Evolutionary conservation across 2,797 vertebrate genomes (phyloP), one percentile per base, ranked within the genome.

Genomic region (Sternarchorhynchus goeldii): DNA sequence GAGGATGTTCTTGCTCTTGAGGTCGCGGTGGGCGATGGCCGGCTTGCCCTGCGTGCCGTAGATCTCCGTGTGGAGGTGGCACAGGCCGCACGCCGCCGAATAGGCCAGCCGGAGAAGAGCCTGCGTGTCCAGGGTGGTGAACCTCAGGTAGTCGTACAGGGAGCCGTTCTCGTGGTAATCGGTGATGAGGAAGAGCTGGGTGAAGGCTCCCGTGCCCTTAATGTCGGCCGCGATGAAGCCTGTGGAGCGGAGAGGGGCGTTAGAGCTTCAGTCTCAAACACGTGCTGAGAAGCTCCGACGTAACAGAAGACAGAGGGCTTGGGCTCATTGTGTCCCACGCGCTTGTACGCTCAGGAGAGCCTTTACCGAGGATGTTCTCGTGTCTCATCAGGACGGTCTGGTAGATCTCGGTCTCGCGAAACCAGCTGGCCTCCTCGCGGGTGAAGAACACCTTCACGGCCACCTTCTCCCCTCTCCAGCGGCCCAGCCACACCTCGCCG

Each of bases 181-280:
- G 0, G 97, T 99, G 90, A 99, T 99, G 86, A 99, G 92, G 90
- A 98, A 98, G 70, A 99, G 95, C 88, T 98, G 97, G 0, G 97
- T 99, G 90, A 95, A 97, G 64, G 97, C 93, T 4, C 97, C 97
- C 0, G 97, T 96, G 41, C 97, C 96, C 87, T 99, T 98, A 73
- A 99, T 99, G 88, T 99, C 97, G 0, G 97, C 97, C 0, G 97
- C 97, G 84, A 99, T 97, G 89, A 99, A 99, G 82, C 97, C 97
- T 99, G 88, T 8, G 20, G 63, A 70, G 25, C 32, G 14, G 25
- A 78, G 39, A 25, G 20, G 10, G 14, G 20, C 16, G 18, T 1
- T 36, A 36, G 29, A 1, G 14, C 31, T 32, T 34, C 4, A 36
- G 16, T 31, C 25, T 39, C 36, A 10, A 8, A 20, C 7, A 65